Evolutionary conservation across 1,140 invertebrate species (phyloP).

Genomic region (Hylaeus volcanicus): DNA sequence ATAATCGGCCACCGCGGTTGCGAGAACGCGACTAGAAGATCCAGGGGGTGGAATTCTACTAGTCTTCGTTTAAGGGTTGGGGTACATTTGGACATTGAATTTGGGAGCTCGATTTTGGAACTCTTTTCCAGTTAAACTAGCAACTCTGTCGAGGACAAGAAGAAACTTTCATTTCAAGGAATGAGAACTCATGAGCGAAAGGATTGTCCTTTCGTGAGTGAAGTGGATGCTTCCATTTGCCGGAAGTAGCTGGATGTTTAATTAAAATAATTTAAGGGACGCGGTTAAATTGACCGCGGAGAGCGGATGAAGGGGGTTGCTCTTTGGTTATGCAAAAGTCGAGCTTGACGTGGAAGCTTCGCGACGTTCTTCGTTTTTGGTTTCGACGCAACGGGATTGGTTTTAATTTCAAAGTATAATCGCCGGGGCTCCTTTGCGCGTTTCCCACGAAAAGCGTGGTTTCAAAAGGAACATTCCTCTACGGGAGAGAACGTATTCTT

Average conservation of each 20-base stretch:
- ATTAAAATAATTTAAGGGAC: conserved; percentile 25
- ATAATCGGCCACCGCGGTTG: neutral
- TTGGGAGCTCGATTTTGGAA: too few relatives aligned
- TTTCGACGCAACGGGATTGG: neutral
- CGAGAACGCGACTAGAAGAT: too few relatives aligned
- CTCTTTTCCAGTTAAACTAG: too few relatives aligned
- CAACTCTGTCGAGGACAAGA: too few relatives aligned
- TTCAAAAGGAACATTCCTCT: conserved; percentile 3
- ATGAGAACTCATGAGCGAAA: neutral
- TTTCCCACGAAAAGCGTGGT: too few relatives aligned
- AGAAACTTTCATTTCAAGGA: too few relatives aligned
- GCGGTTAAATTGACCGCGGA: neutral
- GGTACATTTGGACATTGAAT: too few relatives aligned
- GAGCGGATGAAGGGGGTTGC: neutral
- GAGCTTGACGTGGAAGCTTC: too few relatives aligned
- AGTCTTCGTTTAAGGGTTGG: too few relatives aligned
- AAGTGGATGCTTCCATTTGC: too few relatives aligned
- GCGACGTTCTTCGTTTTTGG: neutral
- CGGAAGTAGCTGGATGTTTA: conserved; percentile 21
- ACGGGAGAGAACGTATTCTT: neutral
- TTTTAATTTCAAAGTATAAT: conserved; percentile 11
- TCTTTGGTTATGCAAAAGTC: conserved; percentile 4
- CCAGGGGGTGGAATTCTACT: too few relatives aligned
- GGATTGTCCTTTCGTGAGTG: too few relatives aligned
- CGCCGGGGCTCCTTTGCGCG: neutral